Base-by-base conservation (phyloP, 2,888 invertebrate species). In the Drosophila kambysellisi region DNA sequence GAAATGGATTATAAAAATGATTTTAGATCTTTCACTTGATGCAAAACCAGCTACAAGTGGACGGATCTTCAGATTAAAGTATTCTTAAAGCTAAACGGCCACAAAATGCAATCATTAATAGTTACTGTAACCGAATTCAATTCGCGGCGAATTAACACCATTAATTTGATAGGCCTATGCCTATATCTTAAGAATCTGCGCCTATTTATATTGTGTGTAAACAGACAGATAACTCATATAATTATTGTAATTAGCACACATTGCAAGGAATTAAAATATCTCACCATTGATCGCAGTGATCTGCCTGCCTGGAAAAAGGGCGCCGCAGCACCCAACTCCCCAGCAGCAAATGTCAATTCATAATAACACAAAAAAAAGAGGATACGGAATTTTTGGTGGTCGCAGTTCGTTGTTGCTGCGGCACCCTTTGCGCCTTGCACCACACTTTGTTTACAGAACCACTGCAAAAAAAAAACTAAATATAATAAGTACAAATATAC, bases 401-500 rank as follows among this genome's bases (percentile, higher is more conserved):
- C 59, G 25, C 70, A 79, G 62, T 58, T 54, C 9, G 7, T 64
- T 64, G 62, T 73, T 73, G 79, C 33, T 57, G 64, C 64, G 32
- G 53, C 64, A 9, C 17, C 30, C 30, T 46, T 59, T 60, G 58
- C 37, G 54, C 54, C 48, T 53, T 17, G 53, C 66, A 25, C 20
- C 46, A 46, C 20, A 79, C 59, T 60, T 32, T 58, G 20, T 56
- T 51, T 70, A 82, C 72, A 70, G 7, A 37, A 41, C 39, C 70
- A 80, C 74, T 35, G 37, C n/a, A 70, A 56, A 73, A 83, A 74
- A 81, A 65, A 64, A 70, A 67, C 46, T 15, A 25, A 25, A 25
- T 46, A 25, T 4, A 46, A 70, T 60, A 70, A 46, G 61, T 82
- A 82, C 88, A 65, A 2, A 29, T 29, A 20, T 85, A 79, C 90